Evolutionary conservation across 1,140 invertebrate species (phyloP).

Genomic region (Lycorma delicatula): DNA sequence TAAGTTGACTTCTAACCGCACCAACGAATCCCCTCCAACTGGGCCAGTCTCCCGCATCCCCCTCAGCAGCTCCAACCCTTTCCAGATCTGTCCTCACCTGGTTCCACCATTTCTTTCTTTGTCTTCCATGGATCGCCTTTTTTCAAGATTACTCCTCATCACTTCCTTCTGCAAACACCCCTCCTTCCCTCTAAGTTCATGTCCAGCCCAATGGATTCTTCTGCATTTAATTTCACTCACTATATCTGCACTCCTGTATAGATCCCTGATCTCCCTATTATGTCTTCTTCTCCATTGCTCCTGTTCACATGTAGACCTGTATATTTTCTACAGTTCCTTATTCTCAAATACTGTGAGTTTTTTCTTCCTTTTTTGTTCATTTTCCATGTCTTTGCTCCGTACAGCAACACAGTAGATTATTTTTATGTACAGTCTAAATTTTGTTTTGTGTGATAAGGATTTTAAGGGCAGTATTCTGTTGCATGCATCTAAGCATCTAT

Average conservation of each 20-base stretch:
- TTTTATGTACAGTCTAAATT: too few relatives aligned
- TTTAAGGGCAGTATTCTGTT: neutral
- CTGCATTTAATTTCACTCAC: neutral
- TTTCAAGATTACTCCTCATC: neutral
- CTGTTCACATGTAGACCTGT: neutral
- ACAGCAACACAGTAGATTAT: neutral
- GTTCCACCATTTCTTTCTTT: neutral
- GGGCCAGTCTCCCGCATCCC: neutral
- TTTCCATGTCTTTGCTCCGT: neutral
- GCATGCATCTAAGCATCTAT: too few relatives aligned
- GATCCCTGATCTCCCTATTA: neutral
- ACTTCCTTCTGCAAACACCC: neutral
- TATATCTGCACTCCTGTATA: neutral
- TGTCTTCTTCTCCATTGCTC: neutral
- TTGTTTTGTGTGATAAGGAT: neutral
- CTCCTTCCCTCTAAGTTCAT: too few relatives aligned
- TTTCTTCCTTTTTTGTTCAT: neutral
- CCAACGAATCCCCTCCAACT: slow-evolving; percentile 1
- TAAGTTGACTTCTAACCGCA: neutral
- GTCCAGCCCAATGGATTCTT: too few relatives aligned
- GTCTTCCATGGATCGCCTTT: neutral
- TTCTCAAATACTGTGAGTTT: neutral
- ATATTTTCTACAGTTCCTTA: neutral
- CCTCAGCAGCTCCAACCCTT: neutral
- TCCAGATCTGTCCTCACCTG: neutral